Conservation (phyloP, 2,797 vertebrate genomes). For the Acestrorhynchus altus region DNA sequence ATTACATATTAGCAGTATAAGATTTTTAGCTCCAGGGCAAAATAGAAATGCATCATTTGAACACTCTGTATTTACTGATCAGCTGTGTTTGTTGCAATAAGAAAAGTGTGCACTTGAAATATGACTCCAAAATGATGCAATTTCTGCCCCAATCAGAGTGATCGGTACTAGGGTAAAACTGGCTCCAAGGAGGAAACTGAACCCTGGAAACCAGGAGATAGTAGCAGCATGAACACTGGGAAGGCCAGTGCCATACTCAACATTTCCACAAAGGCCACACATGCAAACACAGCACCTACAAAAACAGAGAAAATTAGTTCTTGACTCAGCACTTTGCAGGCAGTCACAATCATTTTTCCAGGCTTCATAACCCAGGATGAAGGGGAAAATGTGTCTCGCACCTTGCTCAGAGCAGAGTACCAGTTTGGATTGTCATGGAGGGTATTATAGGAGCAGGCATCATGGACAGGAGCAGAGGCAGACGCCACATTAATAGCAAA, state of each 20-base stretch:
- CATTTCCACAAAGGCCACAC: conserved; percentile 84
- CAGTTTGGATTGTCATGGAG: conserved; percentile 84
- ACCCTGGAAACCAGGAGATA: conserved; percentile 83
- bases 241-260: conserved; percentile 69
- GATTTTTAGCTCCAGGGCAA: too few species aligned
- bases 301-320: conserved; percentile 6
- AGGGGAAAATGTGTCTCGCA: conserved; percentile 59
- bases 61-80: too few species aligned
- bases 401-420: conserved; percentile 82
- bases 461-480: conserved; percentile 75
- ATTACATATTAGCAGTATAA: too few species aligned
- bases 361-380: neutral
- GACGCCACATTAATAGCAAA: conserved; percentile 50
- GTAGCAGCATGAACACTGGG: conserved; percentile 79
- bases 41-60: too few species aligned
- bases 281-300: conserved; percentile 84
- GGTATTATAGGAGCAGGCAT: conserved; percentile 83
- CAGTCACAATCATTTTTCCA: too few species aligned
- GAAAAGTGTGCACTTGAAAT: too few species aligned
- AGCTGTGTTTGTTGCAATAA: too few species aligned
- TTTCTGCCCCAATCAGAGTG: conserved; percentile 77
- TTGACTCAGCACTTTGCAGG: too few species aligned
- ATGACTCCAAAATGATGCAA: neutral
- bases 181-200: conserved; percentile 80
- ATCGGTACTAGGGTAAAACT: conserved; percentile 77